Conservation (phyloP, 2,888 invertebrate species). For the Iphiclides podalirius region DNA sequence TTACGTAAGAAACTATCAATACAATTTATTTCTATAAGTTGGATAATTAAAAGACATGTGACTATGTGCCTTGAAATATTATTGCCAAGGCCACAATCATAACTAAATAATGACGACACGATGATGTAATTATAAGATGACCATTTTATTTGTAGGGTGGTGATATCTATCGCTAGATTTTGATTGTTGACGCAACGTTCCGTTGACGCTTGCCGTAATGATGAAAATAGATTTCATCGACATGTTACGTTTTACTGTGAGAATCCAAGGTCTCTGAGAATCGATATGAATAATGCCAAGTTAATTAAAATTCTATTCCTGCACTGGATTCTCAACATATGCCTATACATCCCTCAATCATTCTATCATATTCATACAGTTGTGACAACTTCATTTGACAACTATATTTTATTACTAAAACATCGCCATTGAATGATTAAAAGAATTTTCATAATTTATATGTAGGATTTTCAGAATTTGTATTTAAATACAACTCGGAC, state of each 20-base stretch:
- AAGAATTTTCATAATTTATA: too few relatives aligned
- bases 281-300: neutral
- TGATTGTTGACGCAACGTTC: slow-evolving; percentile 42
- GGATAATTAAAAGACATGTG: neutral
- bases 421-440: too few relatives aligned
- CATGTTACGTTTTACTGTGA: slow-evolving; percentile 5
- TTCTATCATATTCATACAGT: too few relatives aligned
- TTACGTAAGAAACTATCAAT: neutral
- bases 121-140: slow-evolving; percentile 16
- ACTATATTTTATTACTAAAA: too few relatives aligned
- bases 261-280: slow-evolving; percentile 10
- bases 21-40: too few relatives aligned
- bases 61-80: neutral
- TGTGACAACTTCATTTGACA: too few relatives aligned
- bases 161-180: slow-evolving; percentile 25
- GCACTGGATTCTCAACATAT: neutral
- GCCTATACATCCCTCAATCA: too few relatives aligned
- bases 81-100: slow-evolving; percentile 5
- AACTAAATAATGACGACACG: slow-evolving; percentile 4
- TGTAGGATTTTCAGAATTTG: too few relatives aligned
- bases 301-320: neutral
- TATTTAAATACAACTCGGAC: too few relatives aligned
- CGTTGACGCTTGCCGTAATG: slow-evolving; percentile 42
- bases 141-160: slow-evolving; percentile 17
- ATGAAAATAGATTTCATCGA: slow-evolving; percentile 51